phyloP scores from a whole-genome alignment of 2,113 vertebrate species.

The Ctenomys sociabilis region DNA sequence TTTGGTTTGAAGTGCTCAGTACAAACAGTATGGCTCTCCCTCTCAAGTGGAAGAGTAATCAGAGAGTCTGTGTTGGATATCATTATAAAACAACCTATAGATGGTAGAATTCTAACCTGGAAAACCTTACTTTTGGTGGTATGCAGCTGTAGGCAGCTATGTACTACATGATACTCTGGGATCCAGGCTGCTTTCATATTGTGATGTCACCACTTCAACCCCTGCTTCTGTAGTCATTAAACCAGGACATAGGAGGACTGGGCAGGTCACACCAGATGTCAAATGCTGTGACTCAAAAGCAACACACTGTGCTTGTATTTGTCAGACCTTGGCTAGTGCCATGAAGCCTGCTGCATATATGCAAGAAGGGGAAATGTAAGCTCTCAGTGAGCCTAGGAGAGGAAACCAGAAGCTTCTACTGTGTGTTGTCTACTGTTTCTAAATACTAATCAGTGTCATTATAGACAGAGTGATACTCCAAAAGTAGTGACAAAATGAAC shows the following conservation, averaged over 20 bases:
- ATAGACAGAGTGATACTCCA: neutral
- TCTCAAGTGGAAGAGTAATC: neutral
- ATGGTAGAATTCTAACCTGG: neutral
- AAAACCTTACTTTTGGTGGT: neutral
- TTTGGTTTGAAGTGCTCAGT: neutral
- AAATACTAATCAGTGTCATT: neutral
- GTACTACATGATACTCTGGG: neutral
- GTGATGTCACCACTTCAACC: neutral
- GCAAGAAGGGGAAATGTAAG: neutral
- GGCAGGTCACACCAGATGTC: neutral
- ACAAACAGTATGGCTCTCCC: neutral
- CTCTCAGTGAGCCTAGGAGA: neutral
- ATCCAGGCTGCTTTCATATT: neutral
- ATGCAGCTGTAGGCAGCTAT: neutral
- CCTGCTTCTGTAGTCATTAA: neutral
- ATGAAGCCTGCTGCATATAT: neutral
- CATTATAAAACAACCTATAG: neutral
- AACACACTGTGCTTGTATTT: neutral
- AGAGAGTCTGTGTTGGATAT: neutral
- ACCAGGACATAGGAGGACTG: neutral
- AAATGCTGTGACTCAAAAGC: neutral
- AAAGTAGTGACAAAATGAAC: neutral
- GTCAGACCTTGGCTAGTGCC: neutral
- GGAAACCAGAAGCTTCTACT: neutral
- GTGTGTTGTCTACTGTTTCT: neutral